Conservation (phyloP, 2,888 invertebrate genomes). For the Metalampra italica region DNA sequence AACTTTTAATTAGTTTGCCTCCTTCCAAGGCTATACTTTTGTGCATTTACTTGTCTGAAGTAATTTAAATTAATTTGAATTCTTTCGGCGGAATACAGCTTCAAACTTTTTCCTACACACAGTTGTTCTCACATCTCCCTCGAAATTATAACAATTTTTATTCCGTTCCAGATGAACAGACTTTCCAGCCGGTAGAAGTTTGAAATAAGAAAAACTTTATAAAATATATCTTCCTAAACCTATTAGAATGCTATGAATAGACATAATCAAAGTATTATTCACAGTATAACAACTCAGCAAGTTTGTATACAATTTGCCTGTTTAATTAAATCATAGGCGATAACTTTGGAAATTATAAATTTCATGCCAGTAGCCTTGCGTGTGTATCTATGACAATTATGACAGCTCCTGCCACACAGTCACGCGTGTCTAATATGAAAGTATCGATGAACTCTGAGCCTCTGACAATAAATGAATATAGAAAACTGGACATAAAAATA, state of each 20-base stretch:
- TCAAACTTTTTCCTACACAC: conserved; percentile 24
- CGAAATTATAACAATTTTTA: conserved; percentile 24
- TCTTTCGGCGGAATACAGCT: conserved; percentile 43
- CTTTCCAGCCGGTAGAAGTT: conserved; percentile 9
- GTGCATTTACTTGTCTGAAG: conserved; percentile 64
- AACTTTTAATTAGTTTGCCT: conserved; percentile 77
- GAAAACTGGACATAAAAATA: too few relatives aligned
- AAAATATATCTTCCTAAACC: conserved; percentile 24
- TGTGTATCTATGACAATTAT: conserved; percentile 44
- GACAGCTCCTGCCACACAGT: conserved; percentile 31
- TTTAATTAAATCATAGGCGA: conserved; percentile 36
- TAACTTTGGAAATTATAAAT: conserved; percentile 57
- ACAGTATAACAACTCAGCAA: conserved; percentile 20
- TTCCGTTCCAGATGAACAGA: conserved; percentile 26
- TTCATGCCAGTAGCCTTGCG: conserved; percentile 49
- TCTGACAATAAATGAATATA: too few relatives aligned
- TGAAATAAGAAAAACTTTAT: conserved; percentile 16
- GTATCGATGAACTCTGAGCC: too few relatives aligned
- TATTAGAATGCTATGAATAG: conserved; percentile 13
- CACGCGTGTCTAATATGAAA: conserved; percentile 45
- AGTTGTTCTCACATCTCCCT: conserved; percentile 17
- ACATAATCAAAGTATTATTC: conserved; percentile 39
- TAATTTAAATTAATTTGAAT: conserved; percentile 70
- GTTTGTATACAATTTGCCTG: conserved; percentile 29
- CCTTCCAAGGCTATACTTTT: conserved; percentile 66